Conservation (phyloP, 1,140 invertebrate genomes). For the Drosophila biarmipes region DNA sequence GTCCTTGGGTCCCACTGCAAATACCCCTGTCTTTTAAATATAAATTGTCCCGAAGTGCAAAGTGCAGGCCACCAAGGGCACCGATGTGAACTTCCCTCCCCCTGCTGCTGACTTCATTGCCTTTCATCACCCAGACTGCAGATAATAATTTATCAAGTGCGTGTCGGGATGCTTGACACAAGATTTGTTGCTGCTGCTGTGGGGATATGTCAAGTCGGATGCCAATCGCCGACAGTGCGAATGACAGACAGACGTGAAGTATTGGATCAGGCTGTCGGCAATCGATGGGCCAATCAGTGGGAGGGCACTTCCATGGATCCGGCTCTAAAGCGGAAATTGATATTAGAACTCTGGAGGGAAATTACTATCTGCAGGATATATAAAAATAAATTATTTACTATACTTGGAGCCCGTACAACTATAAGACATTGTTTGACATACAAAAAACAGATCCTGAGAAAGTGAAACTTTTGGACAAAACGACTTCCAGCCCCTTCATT, state of each 20-base stretch:
- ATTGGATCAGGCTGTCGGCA: slow-evolving; percentile 36
- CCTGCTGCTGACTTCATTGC: slow-evolving; percentile 23
- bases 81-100: slow-evolving; percentile 10
- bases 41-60: slow-evolving; percentile 61
- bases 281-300: slow-evolving; percentile 35
- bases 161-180: slow-evolving; percentile 50
- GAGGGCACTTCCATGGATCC: slow-evolving; percentile 39
- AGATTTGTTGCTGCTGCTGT: slow-evolving; percentile 47
- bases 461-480: background rate
- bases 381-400: background rate
- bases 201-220: slow-evolving; percentile 42
- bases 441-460: background rate
- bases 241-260: slow-evolving; percentile 32
- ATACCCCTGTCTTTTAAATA: slow-evolving; percentile 46
- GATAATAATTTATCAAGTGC: slow-evolving; percentile 75
- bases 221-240: slow-evolving; percentile 50
- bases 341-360: slow-evolving; percentile 10
- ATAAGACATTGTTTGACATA: too few species aligned
- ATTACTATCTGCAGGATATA: background rate
- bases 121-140: slow-evolving; percentile 56
- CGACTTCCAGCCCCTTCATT: background rate
- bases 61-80: slow-evolving; percentile 54
- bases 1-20: slow-evolving; percentile 6
- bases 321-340: slow-evolving; percentile 22
- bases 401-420: too few species aligned